These are phyloP conservation scores for Camponotus vicinus DNA, from an alignment of 1,140 invertebrate genomes.

Conservation along the genomic window DNA sequence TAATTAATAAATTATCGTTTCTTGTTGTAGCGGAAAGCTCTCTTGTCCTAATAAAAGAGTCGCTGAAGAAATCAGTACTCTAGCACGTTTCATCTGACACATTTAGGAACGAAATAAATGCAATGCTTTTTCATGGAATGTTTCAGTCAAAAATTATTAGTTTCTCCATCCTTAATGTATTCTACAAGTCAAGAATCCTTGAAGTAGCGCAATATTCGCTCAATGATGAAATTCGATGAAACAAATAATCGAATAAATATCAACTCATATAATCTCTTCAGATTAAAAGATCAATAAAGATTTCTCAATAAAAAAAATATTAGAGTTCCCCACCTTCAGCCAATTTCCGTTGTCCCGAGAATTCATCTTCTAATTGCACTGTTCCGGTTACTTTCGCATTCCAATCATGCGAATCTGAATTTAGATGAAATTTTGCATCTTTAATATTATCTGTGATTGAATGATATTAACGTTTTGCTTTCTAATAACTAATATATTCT, in stretches of 20 bases:
- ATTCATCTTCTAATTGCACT: conserved; percentile 43
- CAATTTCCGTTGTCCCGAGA: conserved; percentile 13
- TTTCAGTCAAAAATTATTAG: conserved; percentile 15
- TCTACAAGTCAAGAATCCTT: conserved; percentile 4
- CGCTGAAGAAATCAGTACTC: not conserved
- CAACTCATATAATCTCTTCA: conserved; percentile 21
- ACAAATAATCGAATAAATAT: conserved; percentile 45
- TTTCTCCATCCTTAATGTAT: conserved; percentile 25
- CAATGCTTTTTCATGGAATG: conserved; percentile 21
- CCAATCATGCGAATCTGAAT: conserved; percentile 4
- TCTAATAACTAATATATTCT: not conserved
- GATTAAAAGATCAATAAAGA: conserved; percentile 34
- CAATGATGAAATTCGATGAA: not conserved
- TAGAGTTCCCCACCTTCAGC: conserved; percentile 4
- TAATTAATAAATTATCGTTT: conserved; percentile 25
- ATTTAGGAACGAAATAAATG: conserved; percentile 41
- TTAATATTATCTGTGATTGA: not conserved
- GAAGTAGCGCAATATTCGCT: not conserved
- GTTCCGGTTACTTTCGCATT: conserved; percentile 11
- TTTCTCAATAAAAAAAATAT: conserved; percentile 37
- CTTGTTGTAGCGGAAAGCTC: not conserved
- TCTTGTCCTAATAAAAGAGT: not conserved
- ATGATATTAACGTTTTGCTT: conserved; percentile 44
- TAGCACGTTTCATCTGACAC: not conserved
- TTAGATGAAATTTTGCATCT: conserved; percentile 19